phyloP scores from a whole-genome alignment of 2,888 invertebrate species.

The Octodonta nipae region DNA sequence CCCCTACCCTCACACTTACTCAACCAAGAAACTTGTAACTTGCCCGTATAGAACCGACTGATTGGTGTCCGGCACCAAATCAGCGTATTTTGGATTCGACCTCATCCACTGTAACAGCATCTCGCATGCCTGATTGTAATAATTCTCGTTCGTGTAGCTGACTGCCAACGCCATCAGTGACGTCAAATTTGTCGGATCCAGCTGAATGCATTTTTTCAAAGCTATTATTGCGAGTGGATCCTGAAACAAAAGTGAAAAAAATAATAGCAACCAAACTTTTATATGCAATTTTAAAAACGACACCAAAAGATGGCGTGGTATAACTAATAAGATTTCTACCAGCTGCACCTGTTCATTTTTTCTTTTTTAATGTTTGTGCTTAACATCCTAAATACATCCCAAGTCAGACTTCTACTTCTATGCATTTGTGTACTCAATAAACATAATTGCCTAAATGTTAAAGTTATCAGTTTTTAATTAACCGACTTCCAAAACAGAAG shows the following conservation, averaged over 20 bases:
- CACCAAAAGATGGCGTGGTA: too few species aligned
- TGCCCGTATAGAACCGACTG: constrained; percentile 34
- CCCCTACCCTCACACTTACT: constrained; percentile 29
- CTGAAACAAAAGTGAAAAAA: constrained; percentile 26
- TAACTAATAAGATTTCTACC: too few species aligned
- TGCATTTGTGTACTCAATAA: too few species aligned
- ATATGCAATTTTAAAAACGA: too few species aligned
- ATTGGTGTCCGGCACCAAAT: constrained; percentile 46
- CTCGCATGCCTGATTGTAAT: constrained; percentile 77
- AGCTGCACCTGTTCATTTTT: too few species aligned
- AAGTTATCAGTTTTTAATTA: too few species aligned
- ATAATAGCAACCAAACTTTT: too few species aligned
- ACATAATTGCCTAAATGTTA: too few species aligned
- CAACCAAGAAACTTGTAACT: constrained; percentile 38
- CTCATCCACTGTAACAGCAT: constrained; percentile 66
- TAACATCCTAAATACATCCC: too few species aligned
- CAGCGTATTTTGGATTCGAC: constrained; percentile 68
- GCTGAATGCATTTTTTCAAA: constrained; percentile 65
- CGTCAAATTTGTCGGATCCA: constrained; percentile 66
- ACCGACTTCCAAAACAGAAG: too few species aligned
- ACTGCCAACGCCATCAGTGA: constrained; percentile 86
- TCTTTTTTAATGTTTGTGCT: too few species aligned
- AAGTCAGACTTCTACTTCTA: too few species aligned
- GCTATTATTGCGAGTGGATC: constrained; percentile 89
- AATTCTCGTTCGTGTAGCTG: constrained; percentile 91